Evolutionary conservation across 1,140 invertebrate species (phyloP).

Genomic region (Drepana arcuata): DNA sequence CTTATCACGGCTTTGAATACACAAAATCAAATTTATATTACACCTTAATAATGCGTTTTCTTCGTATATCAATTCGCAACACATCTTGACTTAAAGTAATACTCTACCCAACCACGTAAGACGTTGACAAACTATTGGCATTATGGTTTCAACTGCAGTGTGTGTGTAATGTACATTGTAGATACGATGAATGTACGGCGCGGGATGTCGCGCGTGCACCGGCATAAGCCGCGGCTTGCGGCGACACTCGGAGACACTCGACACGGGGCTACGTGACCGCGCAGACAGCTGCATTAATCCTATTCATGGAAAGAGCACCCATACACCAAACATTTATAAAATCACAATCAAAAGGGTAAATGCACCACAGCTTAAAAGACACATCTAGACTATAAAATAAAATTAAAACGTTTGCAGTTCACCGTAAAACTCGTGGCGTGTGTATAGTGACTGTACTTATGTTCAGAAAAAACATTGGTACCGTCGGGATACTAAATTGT

Average conservation of each 20-base stretch:
- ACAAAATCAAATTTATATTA: too few species aligned
- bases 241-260: conserved; percentile 30
- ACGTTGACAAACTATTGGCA: background rate
- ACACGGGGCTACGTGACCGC: conserved; percentile 47
- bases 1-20: too few species aligned
- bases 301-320: conserved; percentile 16
- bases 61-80: too few species aligned
- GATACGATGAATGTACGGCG: background rate
- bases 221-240: conserved; percentile 32
- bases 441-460: background rate
- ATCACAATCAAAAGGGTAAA: background rate
- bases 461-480: too few species aligned
- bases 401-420: background rate
- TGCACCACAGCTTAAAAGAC: background rate
- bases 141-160: background rate
- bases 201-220: background rate
- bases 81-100: too few species aligned
- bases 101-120: background rate
- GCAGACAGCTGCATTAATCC: conserved; percentile 49
- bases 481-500: too few species aligned
- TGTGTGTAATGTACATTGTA: background rate
- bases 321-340: background rate
- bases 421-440: background rate
- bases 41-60: too few species aligned
- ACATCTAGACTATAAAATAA: background rate